Evolutionary conservation across 2,113 vertebrate genomes (phyloP).

Genomic region (Callipepla californica): DNA sequence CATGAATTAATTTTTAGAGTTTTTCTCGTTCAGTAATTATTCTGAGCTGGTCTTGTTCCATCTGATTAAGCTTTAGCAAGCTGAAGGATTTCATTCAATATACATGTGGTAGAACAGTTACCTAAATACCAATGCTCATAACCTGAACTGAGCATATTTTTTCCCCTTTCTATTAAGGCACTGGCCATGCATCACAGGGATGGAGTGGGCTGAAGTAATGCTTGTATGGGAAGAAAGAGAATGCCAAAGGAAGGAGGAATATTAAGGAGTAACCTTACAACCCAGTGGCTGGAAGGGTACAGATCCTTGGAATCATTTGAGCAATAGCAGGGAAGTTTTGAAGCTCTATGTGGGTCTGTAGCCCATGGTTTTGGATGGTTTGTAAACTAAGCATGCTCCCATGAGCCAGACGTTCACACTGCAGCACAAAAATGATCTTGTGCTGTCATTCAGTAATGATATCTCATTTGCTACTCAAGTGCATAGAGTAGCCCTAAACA

Average conservation of each 20-base stretch:
- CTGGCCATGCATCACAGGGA: not conserved
- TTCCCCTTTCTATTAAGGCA: not conserved
- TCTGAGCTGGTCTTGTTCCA: not conserved
- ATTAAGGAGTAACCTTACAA: slow-evolving; percentile 43
- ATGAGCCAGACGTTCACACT: not conserved
- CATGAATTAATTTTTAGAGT: not conserved
- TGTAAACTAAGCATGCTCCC: slow-evolving; percentile 9
- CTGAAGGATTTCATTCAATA: slow-evolving; percentile 18
- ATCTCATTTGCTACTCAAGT: slow-evolving; percentile 61
- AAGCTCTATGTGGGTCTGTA: not conserved
- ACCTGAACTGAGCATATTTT: slow-evolving; percentile 3
- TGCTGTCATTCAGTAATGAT: slow-evolving; percentile 60
- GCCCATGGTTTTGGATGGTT: not conserved
- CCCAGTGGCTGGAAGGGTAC: not conserved
- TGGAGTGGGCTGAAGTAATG: not conserved
- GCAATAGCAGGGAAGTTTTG: slow-evolving; percentile 19
- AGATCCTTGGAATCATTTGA: slow-evolving; percentile 4
- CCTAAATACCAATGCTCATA: slow-evolving; percentile 10
- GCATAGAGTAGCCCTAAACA: slow-evolving; percentile 35
- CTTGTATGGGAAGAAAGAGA: slow-evolving; percentile 17
- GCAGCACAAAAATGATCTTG: slow-evolving; percentile 22
- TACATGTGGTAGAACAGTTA: not conserved
- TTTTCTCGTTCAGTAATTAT: not conserved
- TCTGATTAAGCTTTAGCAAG: not conserved
- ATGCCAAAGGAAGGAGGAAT: slow-evolving; percentile 4